Evolutionary conservation across 2,888 invertebrate species (phyloP).

Genomic region (Harmothoe impar): DNA sequence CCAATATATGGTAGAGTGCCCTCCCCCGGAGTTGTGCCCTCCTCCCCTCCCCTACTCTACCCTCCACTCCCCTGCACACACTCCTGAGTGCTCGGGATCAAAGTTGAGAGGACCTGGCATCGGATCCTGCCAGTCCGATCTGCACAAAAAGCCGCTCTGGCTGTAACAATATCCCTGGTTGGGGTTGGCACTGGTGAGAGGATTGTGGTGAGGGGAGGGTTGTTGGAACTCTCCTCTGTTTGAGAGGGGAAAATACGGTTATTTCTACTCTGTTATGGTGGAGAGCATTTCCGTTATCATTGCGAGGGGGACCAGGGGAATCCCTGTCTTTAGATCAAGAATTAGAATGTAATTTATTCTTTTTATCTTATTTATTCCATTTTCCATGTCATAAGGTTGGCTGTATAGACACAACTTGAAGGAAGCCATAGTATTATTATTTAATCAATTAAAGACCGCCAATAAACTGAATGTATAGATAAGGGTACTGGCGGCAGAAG

Average conservation of each 20-base stretch:
- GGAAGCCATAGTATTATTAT: too few species aligned
- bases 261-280: neutral
- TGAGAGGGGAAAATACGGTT: neutral
- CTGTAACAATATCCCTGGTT: slow-evolving; percentile 19
- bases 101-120: neutral
- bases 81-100: neutral
- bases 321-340: too few species aligned
- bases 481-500: too few species aligned
- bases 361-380: too few species aligned
- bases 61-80: neutral
- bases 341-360: too few species aligned
- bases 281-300: neutral
- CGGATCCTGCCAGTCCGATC: neutral
- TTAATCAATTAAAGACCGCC: too few species aligned
- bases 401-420: too few species aligned
- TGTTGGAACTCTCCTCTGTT: neutral
- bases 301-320: too few species aligned
- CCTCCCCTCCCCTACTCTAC: neutral
- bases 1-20: too few species aligned
- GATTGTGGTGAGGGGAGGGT: neutral
- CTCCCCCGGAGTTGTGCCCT: neutral
- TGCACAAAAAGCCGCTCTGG: neutral
- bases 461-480: too few species aligned
- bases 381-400: too few species aligned
- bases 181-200: neutral